Percentiles rank a stretch among this genome's conserved stretches.
These are phyloP conservation scores for Linurgus olivaceus DNA, from an alignment of 2,797 vertebrate species.

Conservation along the genomic window DNA sequence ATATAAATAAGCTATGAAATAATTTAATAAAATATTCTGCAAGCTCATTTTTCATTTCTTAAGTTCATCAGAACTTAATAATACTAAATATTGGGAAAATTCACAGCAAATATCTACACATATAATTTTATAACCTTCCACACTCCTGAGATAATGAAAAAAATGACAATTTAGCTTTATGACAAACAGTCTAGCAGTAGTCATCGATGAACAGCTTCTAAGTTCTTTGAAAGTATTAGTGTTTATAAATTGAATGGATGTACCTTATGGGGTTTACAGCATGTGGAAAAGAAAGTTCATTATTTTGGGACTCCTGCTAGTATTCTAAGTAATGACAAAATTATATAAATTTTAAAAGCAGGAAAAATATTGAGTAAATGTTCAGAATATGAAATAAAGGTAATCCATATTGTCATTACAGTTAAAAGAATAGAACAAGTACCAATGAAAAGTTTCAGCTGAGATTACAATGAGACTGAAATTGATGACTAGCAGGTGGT, in stretches of 20 bases:
- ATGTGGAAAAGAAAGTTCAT: background rate
- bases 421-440: background rate
- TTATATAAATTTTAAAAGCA: background rate
- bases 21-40: background rate
- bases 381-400: background rate
- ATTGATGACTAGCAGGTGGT: background rate
- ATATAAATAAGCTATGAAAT: background rate
- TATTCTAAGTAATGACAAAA: background rate
- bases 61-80: background rate
- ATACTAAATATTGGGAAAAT: background rate
- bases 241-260: background rate
- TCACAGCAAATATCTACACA: background rate
- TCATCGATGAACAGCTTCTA: background rate
- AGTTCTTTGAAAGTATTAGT: background rate
- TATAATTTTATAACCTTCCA: background rate
- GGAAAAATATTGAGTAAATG: background rate
- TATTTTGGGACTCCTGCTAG: background rate
- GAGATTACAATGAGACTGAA: background rate
- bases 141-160: background rate
- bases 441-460: background rate
- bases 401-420: background rate
- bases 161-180: background rate
- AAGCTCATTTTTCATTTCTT: conserved; percentile 15
- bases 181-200: background rate
- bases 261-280: background rate